Conservation (phyloP, 1,140 invertebrate genomes). For the Philotrypesis tridentata region DNA sequence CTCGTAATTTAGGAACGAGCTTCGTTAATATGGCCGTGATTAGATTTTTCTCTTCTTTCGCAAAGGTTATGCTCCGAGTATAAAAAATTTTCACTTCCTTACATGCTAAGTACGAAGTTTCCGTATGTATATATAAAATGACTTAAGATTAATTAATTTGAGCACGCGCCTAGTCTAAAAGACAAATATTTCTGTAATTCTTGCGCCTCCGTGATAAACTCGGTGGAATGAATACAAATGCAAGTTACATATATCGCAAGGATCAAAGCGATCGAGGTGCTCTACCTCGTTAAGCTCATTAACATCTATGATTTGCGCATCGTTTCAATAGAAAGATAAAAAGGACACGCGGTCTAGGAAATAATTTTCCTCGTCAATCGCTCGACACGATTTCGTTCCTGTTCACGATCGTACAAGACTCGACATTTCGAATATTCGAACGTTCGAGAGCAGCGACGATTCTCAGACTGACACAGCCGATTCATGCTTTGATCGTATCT, state of each 20-base stretch:
- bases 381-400: background rate
- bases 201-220: background rate
- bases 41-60: background rate
- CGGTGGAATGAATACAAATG: slow-evolving; percentile 28
- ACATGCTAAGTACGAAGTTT: slow-evolving; percentile 15
- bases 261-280: background rate
- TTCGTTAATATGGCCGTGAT: background rate
- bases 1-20: background rate
- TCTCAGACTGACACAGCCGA: slow-evolving; percentile 30
- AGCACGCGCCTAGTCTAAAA: background rate
- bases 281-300: background rate
- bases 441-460: background rate
- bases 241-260: slow-evolving; percentile 17
- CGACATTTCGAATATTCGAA: background rate
- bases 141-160: slow-evolving; percentile 2
- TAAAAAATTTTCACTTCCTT: slow-evolving; percentile 8
- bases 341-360: background rate
- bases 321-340: background rate
- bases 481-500: background rate
- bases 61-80: background rate
- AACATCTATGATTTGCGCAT: background rate
- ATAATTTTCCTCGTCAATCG: background rate
- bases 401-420: background rate
- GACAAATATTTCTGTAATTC: background rate
- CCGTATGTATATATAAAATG: slow-evolving; percentile 10